Conservation (phyloP, 2,113 vertebrate species). For the Tichodroma muraria region DNA sequence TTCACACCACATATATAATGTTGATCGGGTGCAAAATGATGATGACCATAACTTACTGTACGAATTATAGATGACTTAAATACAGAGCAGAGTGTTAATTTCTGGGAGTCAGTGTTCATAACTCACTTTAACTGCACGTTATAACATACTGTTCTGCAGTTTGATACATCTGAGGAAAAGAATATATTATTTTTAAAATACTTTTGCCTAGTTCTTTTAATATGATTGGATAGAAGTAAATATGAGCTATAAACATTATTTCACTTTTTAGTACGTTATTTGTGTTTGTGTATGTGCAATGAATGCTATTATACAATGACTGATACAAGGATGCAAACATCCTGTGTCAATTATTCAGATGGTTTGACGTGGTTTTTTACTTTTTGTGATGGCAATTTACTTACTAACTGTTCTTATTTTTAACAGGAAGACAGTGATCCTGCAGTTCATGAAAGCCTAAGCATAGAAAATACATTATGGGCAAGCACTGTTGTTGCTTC, state of each 20-base stretch:
- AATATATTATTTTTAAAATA: neutral
- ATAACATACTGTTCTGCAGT: neutral
- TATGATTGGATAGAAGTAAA: neutral
- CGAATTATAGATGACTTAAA: neutral
- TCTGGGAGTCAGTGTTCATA: neutral
- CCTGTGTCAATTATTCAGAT: neutral
- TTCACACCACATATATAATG: neutral
- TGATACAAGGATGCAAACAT: neutral
- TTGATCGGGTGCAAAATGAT: neutral
- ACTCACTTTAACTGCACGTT: neutral
- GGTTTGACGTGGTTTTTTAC: neutral
- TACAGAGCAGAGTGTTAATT: neutral
- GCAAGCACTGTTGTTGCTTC: conserved; percentile 96
- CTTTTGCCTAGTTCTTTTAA: neutral
- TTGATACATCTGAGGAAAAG: neutral
- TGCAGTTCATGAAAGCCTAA: conserved; percentile 89
- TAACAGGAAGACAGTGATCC: conserved; percentile 90
- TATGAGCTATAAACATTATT: neutral
- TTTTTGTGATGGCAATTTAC: neutral
- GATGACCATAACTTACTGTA: neutral
- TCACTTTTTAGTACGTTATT: neutral
- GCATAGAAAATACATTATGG: conserved; percentile 95
- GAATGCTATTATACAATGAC: neutral
- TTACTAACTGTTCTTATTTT: neutral
- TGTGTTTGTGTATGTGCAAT: neutral